Evolutionary conservation across 1,140 invertebrate genomes (phyloP).

Genomic region (Drosophila oshimai): DNA sequence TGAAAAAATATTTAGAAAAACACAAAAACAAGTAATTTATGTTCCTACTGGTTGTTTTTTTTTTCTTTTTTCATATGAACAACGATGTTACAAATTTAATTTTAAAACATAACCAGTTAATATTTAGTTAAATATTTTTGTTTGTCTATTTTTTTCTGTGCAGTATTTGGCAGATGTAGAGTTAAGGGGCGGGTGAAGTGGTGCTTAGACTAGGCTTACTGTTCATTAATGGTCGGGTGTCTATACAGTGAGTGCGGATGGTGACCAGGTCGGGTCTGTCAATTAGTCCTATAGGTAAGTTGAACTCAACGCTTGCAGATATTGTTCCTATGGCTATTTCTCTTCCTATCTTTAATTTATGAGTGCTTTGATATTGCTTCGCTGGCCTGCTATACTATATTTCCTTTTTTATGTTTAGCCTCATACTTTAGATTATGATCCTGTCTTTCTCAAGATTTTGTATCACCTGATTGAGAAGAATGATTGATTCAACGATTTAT

Average conservation of each 20-base stretch:
- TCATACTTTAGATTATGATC: constrained; percentile 27
- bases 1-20: too few species aligned
- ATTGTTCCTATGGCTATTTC: constrained; percentile 20
- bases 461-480: constrained; percentile 64
- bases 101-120: too few species aligned
- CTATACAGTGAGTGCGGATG: constrained; percentile 24
- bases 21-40: too few species aligned
- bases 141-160: background rate
- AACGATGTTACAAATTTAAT: too few species aligned
- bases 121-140: background rate
- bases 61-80: too few species aligned
- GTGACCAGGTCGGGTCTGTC: constrained; percentile 22
- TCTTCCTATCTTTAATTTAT: constrained; percentile 6
- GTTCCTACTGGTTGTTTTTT: too few species aligned
- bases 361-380: constrained; percentile 27
- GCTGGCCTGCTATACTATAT: constrained; percentile 21
- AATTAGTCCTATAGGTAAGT: constrained; percentile 39
- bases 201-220: constrained; percentile 32
- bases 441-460: constrained; percentile 44
- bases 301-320: constrained; percentile 25
- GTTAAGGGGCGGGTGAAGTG: background rate
- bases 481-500: constrained; percentile 27
- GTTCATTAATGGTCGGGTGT: constrained; percentile 26
- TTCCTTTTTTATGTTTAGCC: constrained; percentile 17
- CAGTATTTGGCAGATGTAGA: background rate